Evolutionary conservation across 2,113 vertebrate species (phyloP), one percentile per base, ranked within the genome.

Genomic region (Vidua chalybeata): DNA sequence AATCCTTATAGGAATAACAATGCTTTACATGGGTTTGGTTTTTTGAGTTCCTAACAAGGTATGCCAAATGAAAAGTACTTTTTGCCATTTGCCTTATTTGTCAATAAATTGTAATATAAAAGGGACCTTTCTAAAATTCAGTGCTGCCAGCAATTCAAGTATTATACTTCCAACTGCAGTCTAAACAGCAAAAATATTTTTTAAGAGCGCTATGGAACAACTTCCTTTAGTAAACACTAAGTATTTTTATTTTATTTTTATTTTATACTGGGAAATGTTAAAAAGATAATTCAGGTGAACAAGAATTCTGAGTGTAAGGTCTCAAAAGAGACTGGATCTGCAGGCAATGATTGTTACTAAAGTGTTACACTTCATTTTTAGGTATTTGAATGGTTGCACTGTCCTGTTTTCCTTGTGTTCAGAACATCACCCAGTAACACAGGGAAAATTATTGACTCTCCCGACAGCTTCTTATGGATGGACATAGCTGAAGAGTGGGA

Each of bases 1-100:
- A 26, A 91, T 97, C 95, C 90, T 97, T 80, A 74, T 83, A 95
- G 95, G 82, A 94, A 46, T 59, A 55, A 59, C 13, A 24, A 15
- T 26, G 23, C 11, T 77, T 73, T 66, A 46, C 4, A 6, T 14
- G 74, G 37, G 30, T 73, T n/a, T 61, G 27, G 2, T 26, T 62
- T 76, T 90, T 41, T 19, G 31, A 49, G 23, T 63, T 92, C 68
- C 69, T 85, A 14, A 14, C 26, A 56, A 4, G 23, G 67, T 19
- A 55, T 3, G 37, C 23, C 10, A 78, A 52, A 72, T 72, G 11
- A 75, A 27, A 75, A 63, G 52, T 75, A 67, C 26, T 55, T 74
- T 26, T 76, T 64, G 41, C 31, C 20, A 6, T 37, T 71, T 91
- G 58, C 39, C 28, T 76, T 54, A 39, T 35, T 75, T 91, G 33